Evolutionary conservation across 2,888 invertebrate genomes (phyloP), one percentile per base, ranked within the genome.

Genomic region (Chouioia cunea): DNA sequence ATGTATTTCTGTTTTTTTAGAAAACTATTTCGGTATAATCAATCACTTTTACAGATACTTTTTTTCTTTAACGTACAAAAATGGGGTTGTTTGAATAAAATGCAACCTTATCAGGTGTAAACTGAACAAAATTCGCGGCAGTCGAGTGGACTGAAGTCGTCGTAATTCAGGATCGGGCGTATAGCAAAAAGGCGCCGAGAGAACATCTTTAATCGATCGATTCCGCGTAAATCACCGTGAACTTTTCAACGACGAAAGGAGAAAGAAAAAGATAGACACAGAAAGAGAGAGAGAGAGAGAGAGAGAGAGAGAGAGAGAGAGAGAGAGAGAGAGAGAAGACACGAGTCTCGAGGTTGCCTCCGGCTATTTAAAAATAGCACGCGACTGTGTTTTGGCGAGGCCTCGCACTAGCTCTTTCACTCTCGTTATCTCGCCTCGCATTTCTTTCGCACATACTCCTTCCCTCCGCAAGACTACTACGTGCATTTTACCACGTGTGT

Each of bases 291-390:
- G 44, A 50, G 52, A 18, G 52, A 48, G 15, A 23, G 23, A 65
- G 16, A 22, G 14, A 58, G 46, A n/a, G 36, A 52, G 27, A 58
- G n/a, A 65, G n/a, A n/a, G 20, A 10, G 44, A 10, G 6, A 36
- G 36, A 27, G 23, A 65, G 16, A 22, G 14, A 58, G 46, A n/a
- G 36, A 52, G 27, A 58, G n/a, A 65, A 23, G 47, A 20, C 46
- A 36, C n/a, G 43, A 44, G 12, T 20, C 52, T 52, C 60, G 65
- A 56, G 44, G 50, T 44, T 57, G 53, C 14, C 44, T 46, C 18
- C 15, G 62, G 27, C 46, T 20, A 58, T 52, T 65, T 65, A 70
- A 70, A 70, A 70, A 70, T 70, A 70, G 48, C 65, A 54, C 56
- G 16, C n/a, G 20, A 36, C 50, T 56, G 57, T 56, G 65, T 27